phyloP scores from a whole-genome alignment of 64 coral and sea anemone genomes.

The Astreopora myriophthalma region DNA sequence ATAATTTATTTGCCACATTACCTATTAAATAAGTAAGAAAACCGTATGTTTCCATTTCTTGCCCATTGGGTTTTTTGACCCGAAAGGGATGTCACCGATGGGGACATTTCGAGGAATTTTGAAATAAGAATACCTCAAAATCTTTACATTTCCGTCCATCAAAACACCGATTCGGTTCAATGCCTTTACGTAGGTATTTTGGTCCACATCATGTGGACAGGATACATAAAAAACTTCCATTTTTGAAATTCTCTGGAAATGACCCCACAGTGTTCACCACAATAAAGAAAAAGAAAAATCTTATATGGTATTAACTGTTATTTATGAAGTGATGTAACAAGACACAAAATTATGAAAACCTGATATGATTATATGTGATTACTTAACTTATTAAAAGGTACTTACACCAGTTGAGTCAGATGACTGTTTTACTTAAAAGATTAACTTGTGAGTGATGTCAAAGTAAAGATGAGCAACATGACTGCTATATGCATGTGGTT shows the following conservation, averaged over 20 bases:
- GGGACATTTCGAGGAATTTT: not conserved
- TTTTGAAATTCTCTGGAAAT: not conserved
- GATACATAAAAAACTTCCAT: not conserved
- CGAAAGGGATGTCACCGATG: not conserved
- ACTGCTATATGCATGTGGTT: too few relatives aligned
- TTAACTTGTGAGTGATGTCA: too few relatives aligned
- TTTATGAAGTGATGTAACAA: not conserved
- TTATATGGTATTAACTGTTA: not conserved
- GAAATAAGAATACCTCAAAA: not conserved
- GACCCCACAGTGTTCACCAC: not conserved
- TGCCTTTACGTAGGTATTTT: not conserved
- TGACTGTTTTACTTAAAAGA: not conserved
- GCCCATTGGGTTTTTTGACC: too few relatives aligned
- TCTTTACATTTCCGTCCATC: not conserved
- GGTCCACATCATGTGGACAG: not conserved
- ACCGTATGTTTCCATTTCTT: not conserved
- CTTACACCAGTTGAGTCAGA: not conserved
- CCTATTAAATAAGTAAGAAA: not conserved
- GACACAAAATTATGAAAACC: not conserved
- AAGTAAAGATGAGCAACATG: too few relatives aligned
- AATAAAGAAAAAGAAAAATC: not conserved
- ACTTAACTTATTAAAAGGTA: not conserved
- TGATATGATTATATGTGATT: not conserved
- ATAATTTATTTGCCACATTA: constrained; percentile 7
- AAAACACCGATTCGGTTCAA: not conserved